phyloP scores from a whole-genome alignment of 2,888 invertebrate species.

The Dascillus cervinus region DNA sequence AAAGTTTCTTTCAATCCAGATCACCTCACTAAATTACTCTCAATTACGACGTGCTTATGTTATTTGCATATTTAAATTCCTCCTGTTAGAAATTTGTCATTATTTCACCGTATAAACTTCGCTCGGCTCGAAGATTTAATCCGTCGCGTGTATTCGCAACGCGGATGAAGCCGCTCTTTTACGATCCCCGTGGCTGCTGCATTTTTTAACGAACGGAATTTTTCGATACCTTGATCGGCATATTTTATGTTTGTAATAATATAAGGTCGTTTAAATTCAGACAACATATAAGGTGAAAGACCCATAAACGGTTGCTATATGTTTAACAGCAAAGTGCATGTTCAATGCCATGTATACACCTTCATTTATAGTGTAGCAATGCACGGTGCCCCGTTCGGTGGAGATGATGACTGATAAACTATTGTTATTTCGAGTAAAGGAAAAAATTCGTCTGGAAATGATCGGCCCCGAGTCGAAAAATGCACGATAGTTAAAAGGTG shows the following conservation, averaged over 20 bases:
- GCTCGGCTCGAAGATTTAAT: too few species aligned
- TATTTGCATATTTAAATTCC: too few species aligned
- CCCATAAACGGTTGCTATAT: conserved; percentile 30
- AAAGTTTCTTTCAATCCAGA: conserved; percentile 26
- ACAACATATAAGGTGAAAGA: conserved; percentile 30
- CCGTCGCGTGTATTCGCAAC: too few species aligned
- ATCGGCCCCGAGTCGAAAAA: too few species aligned
- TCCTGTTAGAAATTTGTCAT: conserved; percentile 9
- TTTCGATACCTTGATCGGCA: conserved; percentile 25
- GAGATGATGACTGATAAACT: too few species aligned
- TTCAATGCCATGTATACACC: conserved; percentile 27
- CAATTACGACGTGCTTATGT: conserved; percentile 12
- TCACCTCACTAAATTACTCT: conserved; percentile 12
- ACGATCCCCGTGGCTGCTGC: too few species aligned
- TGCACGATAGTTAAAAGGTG: conserved; percentile 8
- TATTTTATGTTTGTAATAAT: conserved; percentile 24
- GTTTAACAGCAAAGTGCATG: conserved; percentile 30
- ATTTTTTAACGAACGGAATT: conserved; percentile 15
- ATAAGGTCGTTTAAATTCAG: conserved; percentile 31
- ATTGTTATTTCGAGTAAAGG: too few species aligned
- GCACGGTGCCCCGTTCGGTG: too few species aligned
- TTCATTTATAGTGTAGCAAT: too few species aligned
- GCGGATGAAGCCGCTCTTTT: too few species aligned
- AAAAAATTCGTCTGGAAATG: too few species aligned
- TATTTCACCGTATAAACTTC: too few species aligned